Conservation (phyloP, 2,797 vertebrate species). For the Microctenopoma stevenorrisi region DNA sequence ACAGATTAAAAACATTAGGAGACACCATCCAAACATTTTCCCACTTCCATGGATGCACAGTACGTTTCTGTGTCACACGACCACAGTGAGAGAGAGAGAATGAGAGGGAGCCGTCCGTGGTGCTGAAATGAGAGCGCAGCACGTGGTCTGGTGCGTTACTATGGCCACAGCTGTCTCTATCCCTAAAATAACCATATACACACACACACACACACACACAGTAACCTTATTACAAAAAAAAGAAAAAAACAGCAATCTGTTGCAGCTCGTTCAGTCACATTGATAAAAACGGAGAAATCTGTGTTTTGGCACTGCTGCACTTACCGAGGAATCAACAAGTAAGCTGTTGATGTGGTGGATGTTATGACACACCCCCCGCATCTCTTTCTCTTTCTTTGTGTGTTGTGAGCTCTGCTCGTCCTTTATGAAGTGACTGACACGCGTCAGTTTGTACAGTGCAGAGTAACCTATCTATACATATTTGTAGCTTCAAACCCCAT, state of each 20-base stretch:
- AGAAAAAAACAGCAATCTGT: constrained; percentile 46
- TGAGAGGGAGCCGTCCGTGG: constrained; percentile 53
- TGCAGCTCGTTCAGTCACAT: constrained; percentile 30
- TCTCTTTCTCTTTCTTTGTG: constrained; percentile 1
- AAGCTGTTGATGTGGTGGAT: background rate
- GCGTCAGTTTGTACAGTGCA: constrained; percentile 54
- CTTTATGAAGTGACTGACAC: constrained; percentile 56
- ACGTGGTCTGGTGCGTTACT: constrained; percentile 74
- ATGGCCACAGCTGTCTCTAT: constrained; percentile 79
- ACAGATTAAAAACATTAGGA: background rate
- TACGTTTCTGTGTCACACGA: constrained; percentile 6
- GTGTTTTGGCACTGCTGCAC: constrained; percentile 1
- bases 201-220: constrained; percentile 25
- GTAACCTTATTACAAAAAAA: constrained; percentile 63
- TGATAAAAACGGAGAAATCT: constrained; percentile 30
- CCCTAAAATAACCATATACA: constrained; percentile 78
- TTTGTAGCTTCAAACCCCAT: constrained; percentile 14
- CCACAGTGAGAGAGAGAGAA: constrained; percentile 11
- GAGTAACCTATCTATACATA: constrained; percentile 35
- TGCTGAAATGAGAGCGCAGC: constrained; percentile 70
- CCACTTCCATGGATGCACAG: background rate
- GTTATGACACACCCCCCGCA: background rate
- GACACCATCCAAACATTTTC: background rate
- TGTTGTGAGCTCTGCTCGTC: constrained; percentile 33
- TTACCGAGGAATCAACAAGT: constrained; percentile 44